Base-by-base conservation (phyloP, 2,888 invertebrate species). In the Onchidella celtica region DNA sequence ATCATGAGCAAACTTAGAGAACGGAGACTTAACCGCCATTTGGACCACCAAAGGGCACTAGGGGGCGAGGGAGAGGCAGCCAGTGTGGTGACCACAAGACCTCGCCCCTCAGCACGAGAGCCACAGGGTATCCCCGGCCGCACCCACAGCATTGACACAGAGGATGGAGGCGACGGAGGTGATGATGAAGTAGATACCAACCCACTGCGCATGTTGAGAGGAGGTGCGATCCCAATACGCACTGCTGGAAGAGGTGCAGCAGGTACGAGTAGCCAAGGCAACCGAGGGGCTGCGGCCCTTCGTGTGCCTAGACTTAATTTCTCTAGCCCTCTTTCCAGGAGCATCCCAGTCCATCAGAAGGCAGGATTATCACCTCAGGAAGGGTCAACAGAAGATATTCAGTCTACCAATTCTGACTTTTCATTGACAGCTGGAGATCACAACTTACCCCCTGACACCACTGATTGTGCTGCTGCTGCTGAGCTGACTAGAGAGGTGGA, bases 171-270 rank as follows among this genome's bases (percentile, higher is more conserved):
- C 93, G 94, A 86, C 94, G 85, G 85, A 24, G 92, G 91, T 40
- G 89, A 89, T 3, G 92, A 91, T n/a, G 91, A 92, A 47, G 92
- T 92, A 34, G 94, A 94, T 81, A 92, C 93, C 34, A 96, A 96
- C 92, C 96, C 96, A 0, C 93, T 96, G 87, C 93, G 95, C 86
- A 95, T 96, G 94, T 93, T 96, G 78, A 94, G 92, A 70, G 92
- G 91, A 72, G 91, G 92, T 69, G 90, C 90, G 72, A 89, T 90
- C 65, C 90, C 90, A 24, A 88, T 90, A 34, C 87, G 90, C 63
- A 83, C 79, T 2, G 88, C 89, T 68, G 88, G 89, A 57, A 85
- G 90, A 57, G 88, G 87, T 36, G 87, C 88, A 75, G 86, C 88
- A 90, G 90, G 90, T 90, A 89, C 82, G 85, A 57, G 74, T 72